Conservation (phyloP, 2,888 invertebrate genomes). For the Scaptomyza tumidula region DNA sequence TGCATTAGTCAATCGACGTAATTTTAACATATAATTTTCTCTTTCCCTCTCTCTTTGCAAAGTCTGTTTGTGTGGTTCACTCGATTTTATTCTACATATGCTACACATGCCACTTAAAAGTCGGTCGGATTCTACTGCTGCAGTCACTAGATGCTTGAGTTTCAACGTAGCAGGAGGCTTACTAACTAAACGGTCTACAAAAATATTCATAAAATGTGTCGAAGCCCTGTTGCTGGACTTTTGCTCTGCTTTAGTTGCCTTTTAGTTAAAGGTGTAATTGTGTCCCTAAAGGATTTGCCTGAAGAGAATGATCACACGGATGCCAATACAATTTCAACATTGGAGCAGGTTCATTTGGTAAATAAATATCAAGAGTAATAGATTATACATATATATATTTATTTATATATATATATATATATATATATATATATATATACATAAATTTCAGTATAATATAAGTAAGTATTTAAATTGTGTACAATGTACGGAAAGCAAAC, state of each 20-base stretch:
- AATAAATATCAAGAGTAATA: conserved; percentile 17
- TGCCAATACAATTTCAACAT: conserved; percentile 43
- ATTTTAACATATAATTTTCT: no score
- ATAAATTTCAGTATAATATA: no score
- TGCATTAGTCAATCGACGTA: no score
- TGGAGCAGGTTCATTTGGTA: conserved; percentile 78
- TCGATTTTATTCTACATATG: conserved; percentile 41
- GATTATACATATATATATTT: neutral
- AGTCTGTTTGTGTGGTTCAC: conserved; percentile 31
- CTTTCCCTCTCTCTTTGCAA: no score
- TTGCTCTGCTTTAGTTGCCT: conserved; percentile 13
- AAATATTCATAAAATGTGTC: conserved; percentile 21
- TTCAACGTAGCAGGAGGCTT: conserved; percentile 39
- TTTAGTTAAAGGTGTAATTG: conserved; percentile 18
- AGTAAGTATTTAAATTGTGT: no score
- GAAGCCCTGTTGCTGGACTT: conserved; percentile 10
- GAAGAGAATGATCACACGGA: neutral
- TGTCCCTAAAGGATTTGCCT: conserved; percentile 17
- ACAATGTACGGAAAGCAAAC: no score
- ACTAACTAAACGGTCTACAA: conserved; percentile 1
- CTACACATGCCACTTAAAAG: conserved; percentile 66
- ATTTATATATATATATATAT: neutral
- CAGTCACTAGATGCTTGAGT: conserved; percentile 57
- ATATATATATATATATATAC: neutral
- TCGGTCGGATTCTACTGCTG: conserved; percentile 43